Evolutionary conservation across 2,113 vertebrate genomes (phyloP).

Genomic region (Eulacestoma nigropectus): DNA sequence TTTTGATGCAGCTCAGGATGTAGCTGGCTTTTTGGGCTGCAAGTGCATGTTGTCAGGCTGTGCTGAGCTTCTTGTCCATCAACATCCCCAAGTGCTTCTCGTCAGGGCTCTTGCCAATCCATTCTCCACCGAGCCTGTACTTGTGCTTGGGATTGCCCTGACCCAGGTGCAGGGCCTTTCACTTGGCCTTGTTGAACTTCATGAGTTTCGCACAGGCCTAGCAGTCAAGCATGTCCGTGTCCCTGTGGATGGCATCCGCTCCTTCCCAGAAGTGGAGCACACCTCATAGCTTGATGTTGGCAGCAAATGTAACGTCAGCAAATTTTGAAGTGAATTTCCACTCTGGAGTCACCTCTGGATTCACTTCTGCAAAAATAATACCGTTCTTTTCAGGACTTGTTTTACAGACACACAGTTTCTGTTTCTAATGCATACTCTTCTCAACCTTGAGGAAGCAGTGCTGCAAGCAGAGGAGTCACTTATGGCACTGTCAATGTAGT

Average conservation of each 20-base stretch:
- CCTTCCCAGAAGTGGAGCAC: background rate
- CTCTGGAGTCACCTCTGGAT: background rate
- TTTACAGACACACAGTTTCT: background rate
- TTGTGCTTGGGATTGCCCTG: background rate
- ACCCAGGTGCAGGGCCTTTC: background rate
- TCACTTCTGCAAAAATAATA: background rate
- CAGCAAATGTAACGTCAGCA: background rate
- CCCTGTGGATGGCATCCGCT: background rate
- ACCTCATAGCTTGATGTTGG: background rate
- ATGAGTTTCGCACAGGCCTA: background rate
- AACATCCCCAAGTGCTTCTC: background rate
- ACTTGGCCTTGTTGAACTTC: background rate
- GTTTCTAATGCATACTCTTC: background rate
- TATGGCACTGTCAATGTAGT: background rate
- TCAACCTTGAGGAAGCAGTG: background rate
- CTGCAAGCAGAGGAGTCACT: background rate
- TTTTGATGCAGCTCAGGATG: background rate
- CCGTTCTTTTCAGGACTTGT: background rate
- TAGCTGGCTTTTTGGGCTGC: background rate
- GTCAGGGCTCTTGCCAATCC: background rate
- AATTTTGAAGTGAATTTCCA: background rate
- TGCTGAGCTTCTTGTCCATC: background rate
- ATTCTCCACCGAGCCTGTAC: background rate
- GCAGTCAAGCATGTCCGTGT: too few relatives aligned
- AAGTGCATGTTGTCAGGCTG: background rate